Evolutionary conservation across 2,113 vertebrate genomes (phyloP).

Genomic region (Scopus umbretta): DNA sequence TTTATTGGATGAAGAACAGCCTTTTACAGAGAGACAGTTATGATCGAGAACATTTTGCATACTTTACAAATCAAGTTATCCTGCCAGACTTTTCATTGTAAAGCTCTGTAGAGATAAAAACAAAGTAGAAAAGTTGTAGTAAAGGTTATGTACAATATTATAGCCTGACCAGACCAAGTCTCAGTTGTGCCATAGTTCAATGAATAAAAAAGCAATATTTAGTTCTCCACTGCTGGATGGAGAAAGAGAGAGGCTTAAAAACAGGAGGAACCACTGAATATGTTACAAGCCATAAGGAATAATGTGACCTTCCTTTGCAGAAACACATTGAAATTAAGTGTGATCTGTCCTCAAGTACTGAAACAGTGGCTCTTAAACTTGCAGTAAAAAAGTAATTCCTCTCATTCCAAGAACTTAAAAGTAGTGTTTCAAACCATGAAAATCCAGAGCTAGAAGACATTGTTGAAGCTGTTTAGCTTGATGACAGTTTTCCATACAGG

Average conservation of each 20-base stretch:
- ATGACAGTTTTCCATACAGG: background rate
- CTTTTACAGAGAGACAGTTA: background rate
- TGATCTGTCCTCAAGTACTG: background rate
- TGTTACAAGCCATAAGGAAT: background rate
- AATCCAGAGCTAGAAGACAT: background rate
- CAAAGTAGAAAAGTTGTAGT: background rate
- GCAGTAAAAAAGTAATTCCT: background rate
- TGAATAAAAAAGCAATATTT: background rate
- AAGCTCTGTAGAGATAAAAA: background rate
- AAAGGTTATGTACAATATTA: background rate
- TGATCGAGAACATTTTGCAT: accelerated
- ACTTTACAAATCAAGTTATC: background rate
- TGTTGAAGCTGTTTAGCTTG: background rate
- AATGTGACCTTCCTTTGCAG: background rate
- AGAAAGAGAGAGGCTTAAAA: background rate
- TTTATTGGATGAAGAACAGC: background rate
- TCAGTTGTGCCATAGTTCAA: background rate
- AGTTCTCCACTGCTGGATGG: background rate
- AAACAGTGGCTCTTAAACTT: background rate
- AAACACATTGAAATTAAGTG: background rate
- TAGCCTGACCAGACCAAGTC: background rate
- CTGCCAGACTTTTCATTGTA: background rate
- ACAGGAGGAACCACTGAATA: background rate
- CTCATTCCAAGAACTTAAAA: background rate
- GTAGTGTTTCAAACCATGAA: background rate